These are phyloP conservation scores for Emys orbicularis DNA, from an alignment of 2,797 vertebrate genomes.

Conservation along the genomic window DNA sequence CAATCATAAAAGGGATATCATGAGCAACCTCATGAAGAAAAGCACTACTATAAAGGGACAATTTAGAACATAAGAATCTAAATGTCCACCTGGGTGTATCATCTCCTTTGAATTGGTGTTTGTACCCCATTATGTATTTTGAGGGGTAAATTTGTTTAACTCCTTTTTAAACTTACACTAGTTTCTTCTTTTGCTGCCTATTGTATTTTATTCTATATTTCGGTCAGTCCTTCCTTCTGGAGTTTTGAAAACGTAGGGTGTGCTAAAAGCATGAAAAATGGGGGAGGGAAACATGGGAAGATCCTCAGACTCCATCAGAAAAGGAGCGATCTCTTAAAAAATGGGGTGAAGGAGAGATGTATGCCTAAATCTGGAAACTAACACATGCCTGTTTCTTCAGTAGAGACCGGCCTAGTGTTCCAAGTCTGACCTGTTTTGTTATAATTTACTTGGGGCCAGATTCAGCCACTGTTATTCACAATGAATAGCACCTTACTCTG, in stretches of 20 bases:
- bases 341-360: not conserved
- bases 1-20: not conserved
- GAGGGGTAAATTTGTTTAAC: slow-evolving; percentile 47
- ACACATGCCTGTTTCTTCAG: not conserved
- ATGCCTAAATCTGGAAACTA: not conserved
- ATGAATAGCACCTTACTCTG: not conserved
- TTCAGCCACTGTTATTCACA: not conserved
- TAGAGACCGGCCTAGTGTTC: not conserved
- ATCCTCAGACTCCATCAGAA: not conserved
- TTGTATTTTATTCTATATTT: not conserved
- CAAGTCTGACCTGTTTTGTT: not conserved
- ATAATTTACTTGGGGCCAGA: not conserved
- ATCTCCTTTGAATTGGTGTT: slow-evolving; percentile 46
- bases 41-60: not conserved
- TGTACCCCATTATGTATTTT: slow-evolving; percentile 31
- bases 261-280: slow-evolving; percentile 1
- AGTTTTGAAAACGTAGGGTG: slow-evolving; percentile 6
- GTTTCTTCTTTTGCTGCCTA: not conserved
- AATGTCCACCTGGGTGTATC: not conserved
- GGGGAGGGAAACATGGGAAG: slow-evolving; percentile 5
- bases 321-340: not conserved
- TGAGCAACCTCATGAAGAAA: not conserved
- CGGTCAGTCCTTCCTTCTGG: slow-evolving; percentile 25
- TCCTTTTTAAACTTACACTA: slow-evolving; percentile 16
- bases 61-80: not conserved